Evolutionary conservation across 2,797 vertebrate genomes (phyloP), one percentile per base, ranked within the genome.

Genomic region (Nyctibius grandis): DNA sequence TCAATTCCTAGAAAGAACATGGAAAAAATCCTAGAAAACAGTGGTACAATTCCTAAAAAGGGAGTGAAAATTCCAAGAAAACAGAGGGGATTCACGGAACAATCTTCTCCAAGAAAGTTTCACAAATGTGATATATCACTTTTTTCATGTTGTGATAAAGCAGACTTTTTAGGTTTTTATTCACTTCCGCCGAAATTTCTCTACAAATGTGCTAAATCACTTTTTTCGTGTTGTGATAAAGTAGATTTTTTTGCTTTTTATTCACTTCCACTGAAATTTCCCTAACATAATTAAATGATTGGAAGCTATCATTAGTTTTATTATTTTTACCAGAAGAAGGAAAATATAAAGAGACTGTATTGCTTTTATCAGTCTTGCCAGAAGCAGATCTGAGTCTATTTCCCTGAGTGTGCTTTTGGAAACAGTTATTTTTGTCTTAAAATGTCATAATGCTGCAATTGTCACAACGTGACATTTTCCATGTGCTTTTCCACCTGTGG

Each of bases 371-470:
- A 33, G n/a, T n/a, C n/a, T 68, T 53, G 42, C 80, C 38, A 60
- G 72, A 36, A 19, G 15, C 19, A 75, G n/a, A 36, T 68, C 56
- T 63, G 42, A 91, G n/a, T 63, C 57, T 54, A 23, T 89, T 48
- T 93, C 45, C 12, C 9, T 86, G 50, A 51, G 34, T 48, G 22
- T 59, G 79, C 78, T 76, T 91, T 87, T 56, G 33, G 50, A 85
- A 85, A 61, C 33, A 74, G 40, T 48, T 70, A 47, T 19, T 84
- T 94, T 96, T 94, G 38, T 81, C 26, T 91, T 29, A 73, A 57
- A 75, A 77, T 76, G 72, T 40, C 29, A 69, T 65, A 51, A 57
- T 70, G 56, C 38, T 88, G 23, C 45, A 77, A 9, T 90, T 70
- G 14, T 50, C 64, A 75, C 31, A 60, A 2, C 5, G 38, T 38